phyloP scores from a whole-genome alignment of 2,113 vertebrate genomes.

The Craseonycteris thonglongyai region DNA sequence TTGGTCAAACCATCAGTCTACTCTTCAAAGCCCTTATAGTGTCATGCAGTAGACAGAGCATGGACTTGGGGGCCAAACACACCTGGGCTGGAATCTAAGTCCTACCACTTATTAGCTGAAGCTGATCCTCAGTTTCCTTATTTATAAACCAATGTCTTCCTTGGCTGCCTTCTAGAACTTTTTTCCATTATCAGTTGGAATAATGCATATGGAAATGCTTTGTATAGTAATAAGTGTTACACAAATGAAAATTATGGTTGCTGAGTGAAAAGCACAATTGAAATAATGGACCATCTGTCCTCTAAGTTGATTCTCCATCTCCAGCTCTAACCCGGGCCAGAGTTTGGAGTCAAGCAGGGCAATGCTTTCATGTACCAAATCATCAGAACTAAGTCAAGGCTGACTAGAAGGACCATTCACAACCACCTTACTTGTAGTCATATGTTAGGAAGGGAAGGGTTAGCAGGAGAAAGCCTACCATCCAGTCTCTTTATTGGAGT shows the following conservation, averaged over 20 bases:
- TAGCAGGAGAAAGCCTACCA: not conserved
- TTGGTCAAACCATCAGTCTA: not conserved
- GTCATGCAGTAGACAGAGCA: not conserved
- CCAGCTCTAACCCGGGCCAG: not conserved
- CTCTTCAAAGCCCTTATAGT: not conserved
- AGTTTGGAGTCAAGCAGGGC: not conserved
- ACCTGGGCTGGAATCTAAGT: not conserved
- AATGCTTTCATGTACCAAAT: not conserved
- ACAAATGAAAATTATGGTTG: not conserved
- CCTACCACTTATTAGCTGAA: not conserved
- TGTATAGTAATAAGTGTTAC: not conserved
- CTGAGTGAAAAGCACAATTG: not conserved
- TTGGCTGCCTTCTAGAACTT: not conserved
- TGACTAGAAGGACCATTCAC: not conserved
- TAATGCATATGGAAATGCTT: not conserved
- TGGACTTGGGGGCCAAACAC: not conserved
- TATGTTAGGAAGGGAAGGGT: not conserved
- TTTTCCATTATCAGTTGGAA: not conserved
- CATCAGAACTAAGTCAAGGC: not conserved
- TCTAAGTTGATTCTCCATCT: not conserved
- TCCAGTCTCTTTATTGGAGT: not conserved
- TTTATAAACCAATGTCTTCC: not conserved
- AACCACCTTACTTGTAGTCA: not conserved
- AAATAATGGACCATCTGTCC: not conserved
- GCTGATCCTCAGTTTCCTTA: not conserved